Percentiles rank a stretch among this genome's conserved stretches.
phyloP scores from a whole-genome alignment of 2,888 invertebrate species.

The Yponomeuta sedellus region DNA sequence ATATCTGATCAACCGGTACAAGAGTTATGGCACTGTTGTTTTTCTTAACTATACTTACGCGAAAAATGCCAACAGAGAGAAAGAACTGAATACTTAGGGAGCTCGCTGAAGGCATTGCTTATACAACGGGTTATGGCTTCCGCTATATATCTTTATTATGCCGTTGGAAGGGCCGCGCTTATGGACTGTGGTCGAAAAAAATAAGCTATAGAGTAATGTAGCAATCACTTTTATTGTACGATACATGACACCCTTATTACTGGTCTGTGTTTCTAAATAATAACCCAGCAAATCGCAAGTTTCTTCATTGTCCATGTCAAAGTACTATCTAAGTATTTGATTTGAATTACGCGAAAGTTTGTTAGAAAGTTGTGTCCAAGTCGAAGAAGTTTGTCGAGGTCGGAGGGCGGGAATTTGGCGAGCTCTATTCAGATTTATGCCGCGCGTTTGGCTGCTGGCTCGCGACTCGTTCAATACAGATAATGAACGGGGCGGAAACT shows the following conservation, averaged over 20 bases:
- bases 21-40: conserved; percentile 73
- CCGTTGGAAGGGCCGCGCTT: conserved; percentile 28
- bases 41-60: conserved; percentile 68
- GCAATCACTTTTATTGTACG: background rate
- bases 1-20: conserved; percentile 72
- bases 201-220: conserved; percentile 4
- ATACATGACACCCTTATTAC: background rate
- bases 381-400: conserved; percentile 43
- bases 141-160: conserved; percentile 55
- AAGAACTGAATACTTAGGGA: conserved; percentile 54
- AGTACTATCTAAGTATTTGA: background rate
- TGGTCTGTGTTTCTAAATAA: too few relatives aligned
- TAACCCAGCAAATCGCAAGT: background rate
- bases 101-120: conserved; percentile 44
- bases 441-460: conserved; percentile 39
- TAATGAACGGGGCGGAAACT: conserved; percentile 75
- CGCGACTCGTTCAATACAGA: conserved; percentile 56
- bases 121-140: conserved; percentile 49
- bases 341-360: conserved; percentile 5
- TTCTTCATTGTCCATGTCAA: background rate
- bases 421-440: conserved; percentile 74
- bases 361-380: conserved; percentile 41
- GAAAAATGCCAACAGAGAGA: conserved; percentile 55
- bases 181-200: conserved; percentile 24
- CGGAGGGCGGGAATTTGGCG: conserved; percentile 44